Evolutionary conservation across 2,888 invertebrate species (phyloP).

Genomic region (Drosophila paucipuncta): DNA sequence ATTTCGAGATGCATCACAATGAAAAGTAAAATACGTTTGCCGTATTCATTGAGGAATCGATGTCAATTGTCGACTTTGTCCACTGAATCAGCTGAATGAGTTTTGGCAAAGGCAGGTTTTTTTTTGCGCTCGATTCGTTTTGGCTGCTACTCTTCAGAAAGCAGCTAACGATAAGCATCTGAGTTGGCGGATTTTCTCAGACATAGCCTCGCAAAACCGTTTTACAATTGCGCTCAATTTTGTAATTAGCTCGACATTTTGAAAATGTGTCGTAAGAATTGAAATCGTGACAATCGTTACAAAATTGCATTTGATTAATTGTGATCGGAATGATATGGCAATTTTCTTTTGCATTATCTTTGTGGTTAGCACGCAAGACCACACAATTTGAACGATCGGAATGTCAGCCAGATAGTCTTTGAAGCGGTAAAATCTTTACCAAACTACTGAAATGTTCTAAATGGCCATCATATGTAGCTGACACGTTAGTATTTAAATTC

Average conservation of each 20-base stretch:
- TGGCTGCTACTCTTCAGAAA: conserved; percentile 21
- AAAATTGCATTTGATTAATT: conserved; percentile 71
- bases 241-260: conserved; percentile 50
- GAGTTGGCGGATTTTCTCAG: conserved; percentile 27
- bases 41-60: conserved; percentile 64
- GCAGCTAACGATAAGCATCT: conserved; percentile 48
- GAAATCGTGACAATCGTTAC: conserved; percentile 11
- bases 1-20: conserved; percentile 44
- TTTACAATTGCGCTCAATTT: conserved; percentile 50
- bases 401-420: neutral
- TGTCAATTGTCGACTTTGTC: conserved; percentile 58
- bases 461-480: conserved; percentile 50
- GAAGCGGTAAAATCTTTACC: neutral
- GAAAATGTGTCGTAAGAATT: conserved; percentile 66
- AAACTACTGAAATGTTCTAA: conserved; percentile 31
- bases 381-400: conserved; percentile 50
- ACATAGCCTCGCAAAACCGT: conserved; percentile 28
- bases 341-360: conserved; percentile 25
- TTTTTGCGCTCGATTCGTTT: conserved; percentile 66
- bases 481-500: conserved; percentile 24
- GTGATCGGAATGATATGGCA: conserved; percentile 56
- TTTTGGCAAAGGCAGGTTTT: conserved; percentile 29
- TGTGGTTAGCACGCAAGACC: conserved; percentile 67
- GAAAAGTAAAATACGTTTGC: conserved; percentile 35
- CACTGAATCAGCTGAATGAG: conserved; percentile 49